A percentile compares a stretch with the other conserved stretches of the same genome.
phyloP scores from a whole-genome alignment of 2,113 vertebrate genomes.

The Scytalopus superciliaris region DNA sequence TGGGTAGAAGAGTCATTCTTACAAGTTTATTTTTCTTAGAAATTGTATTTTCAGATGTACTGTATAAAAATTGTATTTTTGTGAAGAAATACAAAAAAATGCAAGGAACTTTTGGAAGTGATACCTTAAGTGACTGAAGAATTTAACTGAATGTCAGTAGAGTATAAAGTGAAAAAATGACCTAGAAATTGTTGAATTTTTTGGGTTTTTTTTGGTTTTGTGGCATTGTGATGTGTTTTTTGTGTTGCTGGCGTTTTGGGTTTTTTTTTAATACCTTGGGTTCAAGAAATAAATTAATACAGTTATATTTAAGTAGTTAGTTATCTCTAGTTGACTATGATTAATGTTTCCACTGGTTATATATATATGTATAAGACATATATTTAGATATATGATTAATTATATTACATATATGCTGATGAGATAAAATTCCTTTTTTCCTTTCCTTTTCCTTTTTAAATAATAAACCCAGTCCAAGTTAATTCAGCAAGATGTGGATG shows the following conservation, averaged over 20 bases:
- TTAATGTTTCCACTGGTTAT: background rate
- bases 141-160: background rate
- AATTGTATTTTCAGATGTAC: background rate
- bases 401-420: background rate
- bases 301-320: background rate
- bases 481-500: constrained; percentile 85
- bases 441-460: background rate
- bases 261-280: background rate
- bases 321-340: background rate
- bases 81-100: background rate
- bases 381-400: background rate
- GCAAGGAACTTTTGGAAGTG: background rate
- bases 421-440: background rate
- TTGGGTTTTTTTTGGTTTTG: background rate
- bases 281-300: background rate
- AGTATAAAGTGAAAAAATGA: background rate
- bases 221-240: background rate
- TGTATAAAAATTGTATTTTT: background rate
- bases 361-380: background rate
- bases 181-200: background rate
- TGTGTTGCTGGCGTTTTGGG: too few relatives aligned
- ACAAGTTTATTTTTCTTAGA: background rate
- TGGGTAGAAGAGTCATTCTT: background rate
- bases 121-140: background rate
- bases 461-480: constrained; percentile 77